These are phyloP conservation scores for Ligdia adustata DNA, from an alignment of 2,888 invertebrate species.

Conservation along the genomic window DNA sequence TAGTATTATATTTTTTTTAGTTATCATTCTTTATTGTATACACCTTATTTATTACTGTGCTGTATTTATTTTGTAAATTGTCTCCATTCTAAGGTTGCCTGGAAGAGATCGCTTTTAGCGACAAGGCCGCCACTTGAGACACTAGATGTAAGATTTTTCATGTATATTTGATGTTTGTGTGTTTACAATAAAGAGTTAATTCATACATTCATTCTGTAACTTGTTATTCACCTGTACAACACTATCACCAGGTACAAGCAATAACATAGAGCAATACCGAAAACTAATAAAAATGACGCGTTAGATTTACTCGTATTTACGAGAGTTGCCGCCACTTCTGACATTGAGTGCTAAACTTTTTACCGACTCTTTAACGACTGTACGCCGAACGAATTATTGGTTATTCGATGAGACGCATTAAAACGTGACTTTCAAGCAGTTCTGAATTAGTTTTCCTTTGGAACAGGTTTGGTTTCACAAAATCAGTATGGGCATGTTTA, in stretches of 20 bases:
- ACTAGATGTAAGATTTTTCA: no score
- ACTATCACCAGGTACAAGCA: not conserved
- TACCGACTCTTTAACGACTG: conserved; percentile 56
- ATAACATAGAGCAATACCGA: conserved; percentile 24
- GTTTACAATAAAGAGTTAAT: no score
- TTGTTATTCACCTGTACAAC: no score
- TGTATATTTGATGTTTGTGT: no score
- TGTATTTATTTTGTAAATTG: no score
- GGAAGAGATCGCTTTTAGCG: no score
- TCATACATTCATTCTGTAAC: no score
- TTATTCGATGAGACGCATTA: conserved; percentile 49
- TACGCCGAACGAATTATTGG: conserved; percentile 47
- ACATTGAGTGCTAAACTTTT: conserved; percentile 63
- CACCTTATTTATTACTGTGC: no score
- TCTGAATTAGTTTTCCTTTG: conserved; percentile 34
- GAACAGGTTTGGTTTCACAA: conserved; percentile 6
- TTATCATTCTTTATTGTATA: no score
- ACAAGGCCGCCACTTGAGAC: no score
- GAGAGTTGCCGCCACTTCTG: conserved; percentile 41
- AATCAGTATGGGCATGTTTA: not conserved
- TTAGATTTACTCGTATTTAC: conserved; percentile 60
- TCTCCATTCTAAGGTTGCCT: no score
- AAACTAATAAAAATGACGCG: conserved; percentile 39
- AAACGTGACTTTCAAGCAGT: conserved; percentile 29
- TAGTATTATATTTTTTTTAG: no score